Evolutionary conservation across 2,888 invertebrate species (phyloP), one percentile per base, ranked within the genome.

Genomic region (Himalopsyche anomala): DNA sequence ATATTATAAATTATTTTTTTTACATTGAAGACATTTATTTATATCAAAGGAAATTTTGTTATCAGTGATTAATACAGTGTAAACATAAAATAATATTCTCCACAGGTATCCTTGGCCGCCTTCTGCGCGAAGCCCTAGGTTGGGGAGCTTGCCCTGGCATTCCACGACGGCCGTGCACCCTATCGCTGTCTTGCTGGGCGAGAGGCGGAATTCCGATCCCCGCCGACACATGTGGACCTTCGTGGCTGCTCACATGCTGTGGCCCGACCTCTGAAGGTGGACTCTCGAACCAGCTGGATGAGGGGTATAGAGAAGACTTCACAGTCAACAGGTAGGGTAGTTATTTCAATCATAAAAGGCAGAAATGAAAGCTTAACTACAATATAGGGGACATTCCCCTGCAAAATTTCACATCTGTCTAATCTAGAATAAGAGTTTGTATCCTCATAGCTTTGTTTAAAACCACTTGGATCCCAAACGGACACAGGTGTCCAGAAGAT

Each of bases 161-260:
- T 12, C 93, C 94, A 9, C 93, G 94, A 0, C 93, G 94, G 89
- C 93, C 95, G 0, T 96, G 96, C 90, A 95, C 96, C 0, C 91
- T 96, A 84, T 94, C 96, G 5, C 91, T 96, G 80, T 94, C 95
- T 36, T 97, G 96, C 90, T 96, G 96, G 96, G 91, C 96, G 89
- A 94, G 94, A 51, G 96, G 96, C 0, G 96, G 96, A 17, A n/a
- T 62, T 4, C 55, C 84, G 8, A 93, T 93, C 56, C 94, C 95
- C 89, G 93, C 94, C 62, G 91, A 94, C 42, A 95, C 96, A 38
- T 96, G 96, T 89, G 95, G 96, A 0, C 94, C 94, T 80, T 94
- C 94, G 90, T 96, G 96, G 96, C 91, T 96, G 80, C 95, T 96
- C 89, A 95, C 96, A 0, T 96, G 96, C 91, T 96, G 96, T 89